Percentiles rank a stretch among this genome's conserved stretches.
These are phyloP conservation scores for Lampris megalopsis DNA, from an alignment of 2,113 vertebrate species.

Conservation along the genomic window DNA sequence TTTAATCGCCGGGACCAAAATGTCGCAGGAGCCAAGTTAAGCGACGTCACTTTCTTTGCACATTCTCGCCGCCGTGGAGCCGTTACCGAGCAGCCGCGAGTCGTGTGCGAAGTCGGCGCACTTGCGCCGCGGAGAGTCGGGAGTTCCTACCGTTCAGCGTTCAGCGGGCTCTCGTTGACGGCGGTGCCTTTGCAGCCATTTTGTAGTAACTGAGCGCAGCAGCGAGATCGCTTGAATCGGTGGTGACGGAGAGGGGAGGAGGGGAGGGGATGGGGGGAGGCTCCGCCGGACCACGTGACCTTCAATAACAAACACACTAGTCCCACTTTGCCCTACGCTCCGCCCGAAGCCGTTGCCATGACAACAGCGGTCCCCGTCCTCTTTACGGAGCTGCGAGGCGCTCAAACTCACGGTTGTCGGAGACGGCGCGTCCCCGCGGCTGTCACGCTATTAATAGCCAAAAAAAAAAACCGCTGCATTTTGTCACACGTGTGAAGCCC, in stretches of 20 bases:
- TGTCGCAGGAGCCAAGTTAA: no score
- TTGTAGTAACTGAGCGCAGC: conserved; percentile 93
- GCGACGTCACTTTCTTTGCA: no score
- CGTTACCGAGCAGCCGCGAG: no score
- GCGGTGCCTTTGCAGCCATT: conserved; percentile 91
- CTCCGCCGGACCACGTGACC: conserved; percentile 78
- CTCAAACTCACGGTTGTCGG: no score
- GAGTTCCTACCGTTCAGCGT: conserved; percentile 75
- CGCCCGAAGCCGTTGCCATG: conserved; percentile 75
- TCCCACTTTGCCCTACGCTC: conserved; percentile 46
- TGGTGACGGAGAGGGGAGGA: conserved; percentile 87
- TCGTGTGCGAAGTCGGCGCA: not conserved
- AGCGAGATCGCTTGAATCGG: conserved; percentile 78
- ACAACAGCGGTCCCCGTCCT: conserved; percentile 66
- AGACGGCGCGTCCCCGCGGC: no score
- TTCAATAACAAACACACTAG: conserved; percentile 80
- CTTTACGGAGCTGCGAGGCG: not conserved
- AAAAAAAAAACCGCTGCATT: no score
- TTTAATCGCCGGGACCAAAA: not conserved
- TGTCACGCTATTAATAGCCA: not conserved
- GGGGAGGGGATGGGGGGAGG: conserved; percentile 85
- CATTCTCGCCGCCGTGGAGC: no score
- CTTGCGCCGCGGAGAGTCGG: not conserved
- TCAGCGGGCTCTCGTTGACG: conserved; percentile 80
- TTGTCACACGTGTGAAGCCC: no score